Evolutionary conservation across 2,888 invertebrate species (phyloP).

Genomic region (Acrocera orbiculus): DNA sequence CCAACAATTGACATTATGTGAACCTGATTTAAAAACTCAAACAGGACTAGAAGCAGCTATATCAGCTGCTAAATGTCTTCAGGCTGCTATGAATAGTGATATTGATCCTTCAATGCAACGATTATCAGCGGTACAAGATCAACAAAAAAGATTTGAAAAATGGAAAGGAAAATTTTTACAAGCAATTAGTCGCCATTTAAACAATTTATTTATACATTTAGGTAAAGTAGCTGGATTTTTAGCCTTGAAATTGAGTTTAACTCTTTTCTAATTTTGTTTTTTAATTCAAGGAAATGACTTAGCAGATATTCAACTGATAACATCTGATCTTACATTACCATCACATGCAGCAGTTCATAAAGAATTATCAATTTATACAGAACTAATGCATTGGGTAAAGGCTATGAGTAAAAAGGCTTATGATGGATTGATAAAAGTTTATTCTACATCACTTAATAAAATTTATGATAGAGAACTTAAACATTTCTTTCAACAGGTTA

Average conservation of each 20-base stretch:
- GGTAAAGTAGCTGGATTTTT: conserved; percentile 32
- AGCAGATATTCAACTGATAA: conserved; percentile 35
- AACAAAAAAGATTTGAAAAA: conserved; percentile 58
- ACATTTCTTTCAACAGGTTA: conserved; percentile 53
- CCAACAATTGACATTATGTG: conserved; percentile 48
- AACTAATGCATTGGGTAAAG: conserved; percentile 83
- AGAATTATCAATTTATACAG: conserved; percentile 71
- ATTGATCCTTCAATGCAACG: conserved; percentile 44
- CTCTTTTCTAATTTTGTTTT: no score
- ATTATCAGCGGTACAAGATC: conserved; percentile 64
- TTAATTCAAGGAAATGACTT: conserved; percentile 43
- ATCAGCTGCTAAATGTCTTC: conserved; percentile 52
- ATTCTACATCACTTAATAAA: conserved; percentile 67
- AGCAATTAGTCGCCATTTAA: conserved; percentile 73
- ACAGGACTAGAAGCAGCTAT: conserved; percentile 44
- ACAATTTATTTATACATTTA: conserved; percentile 88
- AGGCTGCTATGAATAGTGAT: conserved; percentile 53
- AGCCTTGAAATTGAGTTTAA: no score
- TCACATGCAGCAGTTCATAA: conserved; percentile 65
- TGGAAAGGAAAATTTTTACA: conserved; percentile 64
- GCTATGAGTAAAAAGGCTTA: conserved; percentile 72
- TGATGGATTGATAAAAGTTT: conserved; percentile 62
- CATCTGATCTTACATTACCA: conserved; percentile 47
- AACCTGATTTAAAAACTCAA: conserved; percentile 51
- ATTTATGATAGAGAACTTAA: conserved; percentile 75